phyloP scores from a whole-genome alignment of 2,888 invertebrate species.

The Schizaphis graminum region DNA sequence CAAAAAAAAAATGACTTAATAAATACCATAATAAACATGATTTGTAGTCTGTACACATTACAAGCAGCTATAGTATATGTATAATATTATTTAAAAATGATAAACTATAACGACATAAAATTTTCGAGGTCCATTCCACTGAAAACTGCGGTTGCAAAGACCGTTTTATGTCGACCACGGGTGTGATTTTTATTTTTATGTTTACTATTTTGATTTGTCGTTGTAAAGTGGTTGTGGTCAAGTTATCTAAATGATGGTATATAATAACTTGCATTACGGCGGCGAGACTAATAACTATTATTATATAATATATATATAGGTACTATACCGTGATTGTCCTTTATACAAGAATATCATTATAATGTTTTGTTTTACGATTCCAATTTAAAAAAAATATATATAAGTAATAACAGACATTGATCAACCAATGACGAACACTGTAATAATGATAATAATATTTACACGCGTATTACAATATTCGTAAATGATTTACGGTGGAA shows the following conservation, averaged over 20 bases:
- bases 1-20: background rate
- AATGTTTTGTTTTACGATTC: conserved; percentile 3
- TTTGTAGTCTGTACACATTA: background rate
- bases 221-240: background rate
- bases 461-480: background rate
- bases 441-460: conserved; percentile 35
- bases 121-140: background rate
- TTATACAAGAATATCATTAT: background rate
- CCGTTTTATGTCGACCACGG: background rate
- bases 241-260: background rate
- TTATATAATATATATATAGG: background rate
- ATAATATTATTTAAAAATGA: background rate
- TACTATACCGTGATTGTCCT: background rate
- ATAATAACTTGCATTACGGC: background rate
- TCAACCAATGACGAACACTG: background rate
- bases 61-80: background rate
- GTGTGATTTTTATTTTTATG: background rate
- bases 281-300: background rate
- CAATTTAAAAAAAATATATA: background rate
- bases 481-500: conserved; percentile 23
- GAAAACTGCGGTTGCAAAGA: background rate
- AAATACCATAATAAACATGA: background rate
- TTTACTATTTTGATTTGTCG: background rate
- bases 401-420: conserved; percentile 1
- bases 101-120: background rate